Evolutionary conservation across 2,797 vertebrate species (phyloP).

Genomic region (Sylvia borin): DNA sequence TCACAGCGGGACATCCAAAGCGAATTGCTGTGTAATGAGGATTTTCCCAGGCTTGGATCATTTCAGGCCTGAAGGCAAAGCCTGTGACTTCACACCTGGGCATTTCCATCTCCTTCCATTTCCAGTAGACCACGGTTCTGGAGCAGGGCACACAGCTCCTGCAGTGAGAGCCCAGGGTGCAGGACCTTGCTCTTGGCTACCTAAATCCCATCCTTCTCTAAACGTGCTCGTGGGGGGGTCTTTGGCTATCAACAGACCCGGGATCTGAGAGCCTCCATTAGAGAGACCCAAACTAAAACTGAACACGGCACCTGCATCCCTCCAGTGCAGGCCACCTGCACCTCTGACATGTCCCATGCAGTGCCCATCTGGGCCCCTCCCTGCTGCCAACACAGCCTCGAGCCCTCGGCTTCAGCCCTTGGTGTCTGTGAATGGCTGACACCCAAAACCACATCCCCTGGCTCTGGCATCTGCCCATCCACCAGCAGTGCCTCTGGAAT

Average conservation of each 20-base stretch:
- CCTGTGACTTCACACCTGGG: not conserved
- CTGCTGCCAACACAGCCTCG: not conserved
- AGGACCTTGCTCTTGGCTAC: not conserved
- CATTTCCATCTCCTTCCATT: not conserved
- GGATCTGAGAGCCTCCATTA: not conserved
- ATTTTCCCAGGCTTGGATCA: not conserved
- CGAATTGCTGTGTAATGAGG: not conserved
- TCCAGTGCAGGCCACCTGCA: not conserved
- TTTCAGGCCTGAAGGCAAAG: not conserved
- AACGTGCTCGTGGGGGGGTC: accelerated
- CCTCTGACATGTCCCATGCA: accelerated
- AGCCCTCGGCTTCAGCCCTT: not conserved
- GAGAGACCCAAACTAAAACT: not conserved
- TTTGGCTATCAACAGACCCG: not conserved
- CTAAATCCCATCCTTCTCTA: not conserved
- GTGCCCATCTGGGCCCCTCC: not conserved
- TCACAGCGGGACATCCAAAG: not conserved
- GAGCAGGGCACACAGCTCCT: not conserved
- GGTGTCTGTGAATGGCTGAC: accelerated
- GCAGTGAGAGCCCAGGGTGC: not conserved
- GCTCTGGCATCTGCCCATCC: not conserved
- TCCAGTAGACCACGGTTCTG: accelerated
- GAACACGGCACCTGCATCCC: not conserved
- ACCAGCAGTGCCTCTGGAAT: not conserved
- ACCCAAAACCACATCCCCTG: not conserved